Conservation (phyloP, 2,888 invertebrate genomes). For the Halocaridina rubra region DNA sequence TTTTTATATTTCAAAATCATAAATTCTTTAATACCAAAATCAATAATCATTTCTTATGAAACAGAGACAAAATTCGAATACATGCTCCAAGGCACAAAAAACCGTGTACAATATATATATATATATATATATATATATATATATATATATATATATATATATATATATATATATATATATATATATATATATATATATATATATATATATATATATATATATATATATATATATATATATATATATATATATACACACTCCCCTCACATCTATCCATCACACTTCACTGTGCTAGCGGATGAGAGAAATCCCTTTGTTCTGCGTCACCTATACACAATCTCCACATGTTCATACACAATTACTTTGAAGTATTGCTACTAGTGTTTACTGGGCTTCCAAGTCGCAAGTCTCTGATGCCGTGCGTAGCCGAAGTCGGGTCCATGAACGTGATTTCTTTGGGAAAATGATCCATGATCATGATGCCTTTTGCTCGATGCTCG, state of each 20-base stretch:
- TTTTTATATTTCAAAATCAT: too few species aligned
- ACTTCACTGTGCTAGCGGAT: too few species aligned
- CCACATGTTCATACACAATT: neutral
- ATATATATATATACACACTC: slow-evolving; percentile 1
- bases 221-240: neutral
- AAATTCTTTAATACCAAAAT: too few species aligned
- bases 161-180: neutral
- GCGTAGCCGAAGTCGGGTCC: slow-evolving; percentile 31
- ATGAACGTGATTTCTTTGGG: slow-evolving; percentile 49
- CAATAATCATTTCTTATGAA: too few species aligned
- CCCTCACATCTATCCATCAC: too few species aligned
- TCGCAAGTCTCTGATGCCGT: too few species aligned
- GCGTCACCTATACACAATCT: neutral
- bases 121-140: neutral
- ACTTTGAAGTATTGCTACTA: neutral
- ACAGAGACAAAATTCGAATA: too few species aligned
- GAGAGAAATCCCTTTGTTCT: too few species aligned
- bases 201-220: slow-evolving; percentile 11
- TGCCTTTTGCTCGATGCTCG: slow-evolving; percentile 54
- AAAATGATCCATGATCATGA: slow-evolving; percentile 47
- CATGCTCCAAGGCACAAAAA: neutral
- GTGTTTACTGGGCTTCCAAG: neutral
- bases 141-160: neutral
- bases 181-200: neutral
- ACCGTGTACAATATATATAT: neutral